Percentiles rank a stretch among this genome's conserved stretches.
Conservation (phyloP, 2,113 vertebrate genomes). For the Lethenteron reissneri region DNA sequence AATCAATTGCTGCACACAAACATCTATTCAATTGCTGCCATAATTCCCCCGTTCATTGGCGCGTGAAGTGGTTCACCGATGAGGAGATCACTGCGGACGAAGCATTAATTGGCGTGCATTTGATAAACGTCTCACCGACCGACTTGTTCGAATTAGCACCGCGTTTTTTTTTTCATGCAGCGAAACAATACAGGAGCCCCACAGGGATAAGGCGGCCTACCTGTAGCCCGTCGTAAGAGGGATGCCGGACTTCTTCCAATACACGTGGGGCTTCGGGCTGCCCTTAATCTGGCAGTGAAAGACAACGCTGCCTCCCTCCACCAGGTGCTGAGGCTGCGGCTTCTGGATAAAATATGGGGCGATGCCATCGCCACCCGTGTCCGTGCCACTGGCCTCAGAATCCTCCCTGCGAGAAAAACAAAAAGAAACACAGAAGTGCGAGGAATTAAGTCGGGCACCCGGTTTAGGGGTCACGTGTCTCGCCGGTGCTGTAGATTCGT, state of each 20-base stretch:
- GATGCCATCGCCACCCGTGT: conserved; percentile 19
- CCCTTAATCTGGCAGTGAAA: conserved; percentile 79
- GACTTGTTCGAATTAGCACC: too few relatives aligned
- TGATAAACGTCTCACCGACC: too few relatives aligned
- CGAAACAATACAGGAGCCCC: too few relatives aligned
- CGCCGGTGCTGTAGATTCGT: too few relatives aligned
- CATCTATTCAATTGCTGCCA: too few relatives aligned
- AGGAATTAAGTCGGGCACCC: too few relatives aligned
- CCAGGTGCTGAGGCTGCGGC: conserved; percentile 51
- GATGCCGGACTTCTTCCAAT: conserved; percentile 83
- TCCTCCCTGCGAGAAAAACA: neutral
- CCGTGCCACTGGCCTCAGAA: conserved; percentile 10
- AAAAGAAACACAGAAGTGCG: neutral
- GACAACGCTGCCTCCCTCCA: conserved; percentile 60
- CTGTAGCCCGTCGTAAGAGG: conserved; percentile 83
- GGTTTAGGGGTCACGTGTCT: too few relatives aligned
- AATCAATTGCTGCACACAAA: too few relatives aligned
- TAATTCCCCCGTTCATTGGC: too few relatives aligned
- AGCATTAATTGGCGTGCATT: neutral
- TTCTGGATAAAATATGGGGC: conserved; percentile 61
- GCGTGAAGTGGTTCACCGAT: too few relatives aligned
- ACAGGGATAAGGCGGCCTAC: conserved; percentile 18
- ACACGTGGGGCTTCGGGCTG: conserved; percentile 67
- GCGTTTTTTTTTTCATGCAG: too few relatives aligned
- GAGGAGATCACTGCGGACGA: too few relatives aligned